Evolutionary conservation across 2,888 invertebrate species (phyloP), one percentile per base, ranked within the genome.

Genomic region (Sinotaia quadrata): DNA sequence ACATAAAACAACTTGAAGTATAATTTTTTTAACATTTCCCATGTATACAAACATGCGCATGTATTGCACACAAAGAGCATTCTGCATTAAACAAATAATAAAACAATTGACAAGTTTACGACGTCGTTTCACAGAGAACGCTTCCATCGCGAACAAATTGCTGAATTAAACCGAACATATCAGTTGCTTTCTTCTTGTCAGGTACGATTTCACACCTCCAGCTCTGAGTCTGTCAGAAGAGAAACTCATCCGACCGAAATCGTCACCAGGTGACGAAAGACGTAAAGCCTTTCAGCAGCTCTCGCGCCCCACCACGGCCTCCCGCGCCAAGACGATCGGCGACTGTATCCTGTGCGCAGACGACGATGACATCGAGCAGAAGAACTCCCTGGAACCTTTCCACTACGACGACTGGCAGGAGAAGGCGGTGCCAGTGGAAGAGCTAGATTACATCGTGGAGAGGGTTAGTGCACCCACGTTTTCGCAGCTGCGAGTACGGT

Each of bases 251-350:
- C 41, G 63, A 5, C 63, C 63, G 41, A 63, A 56, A 18, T 56
- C 63, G 29, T 37, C 54, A 2, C 56, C 56, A 15, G 44, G 24
- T 4, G 63, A 63, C 2, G 74, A 75, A 18, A 47, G 68, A 5
- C 47, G 51, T n/a, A 72, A 72, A 44, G 69, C 69, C 24, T 67
- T 75, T 33, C 24, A 56, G 41, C 68, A 68, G 29, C 68, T 75
- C 24, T 70, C 67, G 2, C 62, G 74, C 0, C 71, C 74, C 24
- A 75, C 74, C 27, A 71, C 74, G 10, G 74, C 72, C 33, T 71
- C 68, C 34, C 49, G 63, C 27, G 68, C 57, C 37, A 72, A 75
- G 57, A 70, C 59, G 18, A 65, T 59, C 4, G 56, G 47, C 0
- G 71, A 69, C 34, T 71, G 68, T 54, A 33, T 60, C 31, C 66